Base-by-base conservation (phyloP, 2,888 invertebrate genomes). In the Epinotia bilunana region DNA sequence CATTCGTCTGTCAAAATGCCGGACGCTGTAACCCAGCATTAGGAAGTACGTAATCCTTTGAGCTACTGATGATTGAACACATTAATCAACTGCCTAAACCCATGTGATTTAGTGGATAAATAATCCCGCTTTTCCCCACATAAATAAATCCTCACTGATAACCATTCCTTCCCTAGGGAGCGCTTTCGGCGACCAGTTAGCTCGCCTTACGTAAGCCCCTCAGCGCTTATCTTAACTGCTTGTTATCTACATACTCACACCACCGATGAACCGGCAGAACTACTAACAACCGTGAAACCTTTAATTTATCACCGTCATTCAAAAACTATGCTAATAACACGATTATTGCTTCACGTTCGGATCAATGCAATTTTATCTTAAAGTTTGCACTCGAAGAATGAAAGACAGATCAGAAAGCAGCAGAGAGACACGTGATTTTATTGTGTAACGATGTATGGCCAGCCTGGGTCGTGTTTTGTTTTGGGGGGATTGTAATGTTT, bases 401-500 rank as follows among this genome's bases (percentile, higher is more conserved):
- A 81, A 84, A 80, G 77, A 80, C 81, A 87, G 91, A 88, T 90
- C 89, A 87, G 88, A 90, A 88, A 77, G 72, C 79, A 78, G 83
- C 76, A 73, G 80, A 76, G 72, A 72, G 43, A 76, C 76, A 68
- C 76, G 76, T 72, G 68, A 78, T 85, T 81, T 84, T 78, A 28
- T n/a, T 61, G 80, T 78, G 77, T 80, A 76, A 82, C 76, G 74
- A 81, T 80, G 83, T 78, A 9, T 39, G 4, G 86, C 86, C 90
- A 91, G 93, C 92, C 92, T 88, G 91, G 92, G 78, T 89, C 90
- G 91, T 90, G 88, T 87, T 88, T 89, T 91, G 91, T 89, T 92
- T 90, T 86, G 84, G 84, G 87, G 72, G 83, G 80, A n/a, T 83
- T 84, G 87, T 80, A 84, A 84, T 92, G 91, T 91, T 91, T 90